Base-by-base conservation (phyloP, 2,797 vertebrate species). In the Falco cherrug region DNA sequence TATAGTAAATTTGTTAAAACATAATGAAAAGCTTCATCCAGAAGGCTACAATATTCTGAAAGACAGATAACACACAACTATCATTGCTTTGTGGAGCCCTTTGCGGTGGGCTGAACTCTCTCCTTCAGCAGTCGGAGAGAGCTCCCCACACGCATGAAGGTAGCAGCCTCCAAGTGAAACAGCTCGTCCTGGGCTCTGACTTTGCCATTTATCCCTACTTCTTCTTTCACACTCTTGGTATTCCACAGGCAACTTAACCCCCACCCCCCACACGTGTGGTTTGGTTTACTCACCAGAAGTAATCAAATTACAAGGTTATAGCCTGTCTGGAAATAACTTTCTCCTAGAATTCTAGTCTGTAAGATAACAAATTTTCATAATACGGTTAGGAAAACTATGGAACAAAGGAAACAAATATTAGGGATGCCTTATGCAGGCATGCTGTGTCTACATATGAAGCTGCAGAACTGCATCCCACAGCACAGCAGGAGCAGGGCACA, bases 81-180 rank as follows among this genome's bases (percentile, higher is more conserved):
- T 74, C 7, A 2, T 17, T 2, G 3, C 11, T 83, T 93, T 37
- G 10, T 39, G 71, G 53, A 43, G 16, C 41, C 14, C 41, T 43
- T 9, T 53, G 16, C 8, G 28, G 11, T n/a, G 20, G 20, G 41
- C 14, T 75, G 39, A 39, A 61, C 37, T 70, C 57, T 70, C 57
- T 63, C 35, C 64, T 65, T 21, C 6, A 1, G 48, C 63, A 73
- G 43, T 79, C 60, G 85, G 51, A 63, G 22, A 60, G 6, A 16
- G 37, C 25, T 16, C 25, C 67, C 31, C 48, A 14, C 0, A 1
- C 3, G 28, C 39, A 37, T 1, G 1, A 63, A 82, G 21, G 21
- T 3, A n/a, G 19, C 19, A 50, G 48, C 4, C 33, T 57, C 71
- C 26, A 69, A 87, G 48, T 3, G n/a, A 50, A 74, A 28, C 33